phyloP scores from a whole-genome alignment of 35 echinoderm and acorn worm species.

The Ophioderma brevispina region DNA sequence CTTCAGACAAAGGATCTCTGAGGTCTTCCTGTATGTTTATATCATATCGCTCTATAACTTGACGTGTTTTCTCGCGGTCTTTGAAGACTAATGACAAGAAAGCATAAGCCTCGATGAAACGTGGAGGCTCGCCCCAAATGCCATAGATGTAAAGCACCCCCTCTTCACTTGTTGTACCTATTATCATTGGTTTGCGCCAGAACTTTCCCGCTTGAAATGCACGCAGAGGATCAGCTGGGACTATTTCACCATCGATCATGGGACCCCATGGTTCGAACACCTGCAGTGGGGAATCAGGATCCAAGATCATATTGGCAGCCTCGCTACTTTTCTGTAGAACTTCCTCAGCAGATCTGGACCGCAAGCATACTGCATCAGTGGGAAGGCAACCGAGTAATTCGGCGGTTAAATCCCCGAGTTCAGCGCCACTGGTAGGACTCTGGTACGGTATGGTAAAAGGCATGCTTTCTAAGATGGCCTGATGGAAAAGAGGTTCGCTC shows the following conservation, averaged over 20 bases:
- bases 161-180: conserved; percentile 52
- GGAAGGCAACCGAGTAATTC: neutral
- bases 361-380: neutral
- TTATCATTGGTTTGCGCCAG: conserved; percentile 49
- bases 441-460: conserved; percentile 52
- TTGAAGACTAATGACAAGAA: neutral
- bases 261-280: neutral
- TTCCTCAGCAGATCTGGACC: neutral
- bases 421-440: neutral
- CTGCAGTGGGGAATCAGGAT: neutral
- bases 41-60: neutral
- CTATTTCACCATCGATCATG: neutral
- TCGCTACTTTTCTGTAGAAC: neutral
- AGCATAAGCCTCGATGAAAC: neutral
- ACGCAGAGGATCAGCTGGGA: conserved; percentile 12
- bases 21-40: neutral
- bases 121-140: neutral
- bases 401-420: conserved; percentile 3
- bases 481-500: conserved; percentile 32
- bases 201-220: conserved; percentile 32
- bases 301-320: neutral
- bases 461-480: conserved; percentile 49
- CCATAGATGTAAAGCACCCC: conserved; percentile 35
- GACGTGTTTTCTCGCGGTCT: neutral
- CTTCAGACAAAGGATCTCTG: neutral